These are phyloP conservation scores for Leptinotarsa undecemlineata DNA, from an alignment of 1,140 invertebrate genomes.

Conservation along the genomic window DNA sequence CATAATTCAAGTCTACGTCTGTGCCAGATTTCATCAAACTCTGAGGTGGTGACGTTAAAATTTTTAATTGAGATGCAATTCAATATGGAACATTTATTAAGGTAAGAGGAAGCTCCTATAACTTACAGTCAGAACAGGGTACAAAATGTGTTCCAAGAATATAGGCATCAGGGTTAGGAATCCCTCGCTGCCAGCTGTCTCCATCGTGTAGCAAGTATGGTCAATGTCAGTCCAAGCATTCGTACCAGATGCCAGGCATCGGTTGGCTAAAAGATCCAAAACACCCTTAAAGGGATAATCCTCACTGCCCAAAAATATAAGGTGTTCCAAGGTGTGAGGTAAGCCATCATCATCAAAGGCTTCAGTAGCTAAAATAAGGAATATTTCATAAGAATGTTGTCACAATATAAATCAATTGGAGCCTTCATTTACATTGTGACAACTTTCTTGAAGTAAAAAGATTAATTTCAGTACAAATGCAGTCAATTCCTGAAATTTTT, in stretches of 20 bases:
- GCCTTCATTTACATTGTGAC: too few species aligned
- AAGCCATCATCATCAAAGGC: conserved; percentile 89
- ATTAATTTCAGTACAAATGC: too few species aligned
- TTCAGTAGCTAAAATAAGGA: conserved; percentile 73
- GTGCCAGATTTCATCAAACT: too few species aligned
- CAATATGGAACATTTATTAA: neutral
- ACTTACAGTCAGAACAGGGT: conserved; percentile 77
- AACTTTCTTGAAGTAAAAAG: too few species aligned
- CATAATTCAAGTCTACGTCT: too few species aligned
- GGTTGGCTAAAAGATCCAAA: conserved; percentile 84
- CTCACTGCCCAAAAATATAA: conserved; percentile 89
- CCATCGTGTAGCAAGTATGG: conserved; percentile 88
- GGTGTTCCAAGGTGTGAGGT: conserved; percentile 90
- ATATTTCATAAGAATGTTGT: too few species aligned
- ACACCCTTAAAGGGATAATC: conserved; percentile 89
- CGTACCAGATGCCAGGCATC: conserved; percentile 86
- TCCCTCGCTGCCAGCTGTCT: conserved; percentile 83
- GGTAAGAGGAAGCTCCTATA: neutral
- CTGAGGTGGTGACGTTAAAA: too few species aligned
- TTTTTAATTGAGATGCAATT: neutral
- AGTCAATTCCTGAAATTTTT: too few species aligned
- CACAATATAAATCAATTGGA: too few species aligned
- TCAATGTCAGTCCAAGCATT: conserved; percentile 86
- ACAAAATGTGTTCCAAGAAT: conserved; percentile 88
- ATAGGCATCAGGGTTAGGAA: conserved; percentile 87